A percentile compares a stretch with the other conserved stretches of the same genome.
These are phyloP conservation scores for Hylomyscus alleni DNA, from an alignment of 2,797 vertebrate genomes.

Conservation along the genomic window DNA sequence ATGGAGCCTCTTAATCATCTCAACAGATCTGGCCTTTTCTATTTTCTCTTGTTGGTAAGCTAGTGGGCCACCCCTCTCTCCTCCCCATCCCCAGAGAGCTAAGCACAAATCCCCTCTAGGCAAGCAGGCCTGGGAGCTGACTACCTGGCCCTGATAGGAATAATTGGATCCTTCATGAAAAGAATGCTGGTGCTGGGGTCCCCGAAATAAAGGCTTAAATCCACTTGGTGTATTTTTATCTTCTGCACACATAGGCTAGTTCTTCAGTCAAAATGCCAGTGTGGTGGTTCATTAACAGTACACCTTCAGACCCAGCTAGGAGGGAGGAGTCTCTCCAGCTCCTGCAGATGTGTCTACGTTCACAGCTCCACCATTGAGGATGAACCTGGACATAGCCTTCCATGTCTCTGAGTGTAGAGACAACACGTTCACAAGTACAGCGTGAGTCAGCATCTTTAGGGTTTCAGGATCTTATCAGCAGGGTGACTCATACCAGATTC, in stretches of 20 bases:
- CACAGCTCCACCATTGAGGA: not conserved
- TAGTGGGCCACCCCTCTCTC: accelerated
- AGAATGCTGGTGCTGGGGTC: accelerated
- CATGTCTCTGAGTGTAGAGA: accelerated
- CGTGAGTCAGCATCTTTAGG: not conserved
- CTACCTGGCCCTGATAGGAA: not conserved
- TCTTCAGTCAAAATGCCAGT: not conserved
- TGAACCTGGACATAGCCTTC: not conserved
- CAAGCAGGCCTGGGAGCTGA: not conserved
- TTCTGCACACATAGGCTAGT: not conserved
- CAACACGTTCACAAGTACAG: accelerated
- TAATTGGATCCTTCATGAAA: accelerated
- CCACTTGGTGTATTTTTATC: not conserved
- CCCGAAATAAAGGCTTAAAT: not conserved
- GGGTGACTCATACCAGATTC: not conserved
- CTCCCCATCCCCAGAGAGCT: not conserved
- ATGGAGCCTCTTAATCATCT: not conserved
- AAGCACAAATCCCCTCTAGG: accelerated
- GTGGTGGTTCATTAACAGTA: too few species aligned
- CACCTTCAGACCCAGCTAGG: accelerated
- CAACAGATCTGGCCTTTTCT: not conserved
- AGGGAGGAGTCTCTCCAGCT: too few species aligned
- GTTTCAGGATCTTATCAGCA: not conserved
- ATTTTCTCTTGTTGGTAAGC: too few species aligned
- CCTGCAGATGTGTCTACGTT: not conserved